These are phyloP conservation scores for Paraplagusia blochii DNA, from an alignment of 2,113 vertebrate genomes.

Conservation along the genomic window DNA sequence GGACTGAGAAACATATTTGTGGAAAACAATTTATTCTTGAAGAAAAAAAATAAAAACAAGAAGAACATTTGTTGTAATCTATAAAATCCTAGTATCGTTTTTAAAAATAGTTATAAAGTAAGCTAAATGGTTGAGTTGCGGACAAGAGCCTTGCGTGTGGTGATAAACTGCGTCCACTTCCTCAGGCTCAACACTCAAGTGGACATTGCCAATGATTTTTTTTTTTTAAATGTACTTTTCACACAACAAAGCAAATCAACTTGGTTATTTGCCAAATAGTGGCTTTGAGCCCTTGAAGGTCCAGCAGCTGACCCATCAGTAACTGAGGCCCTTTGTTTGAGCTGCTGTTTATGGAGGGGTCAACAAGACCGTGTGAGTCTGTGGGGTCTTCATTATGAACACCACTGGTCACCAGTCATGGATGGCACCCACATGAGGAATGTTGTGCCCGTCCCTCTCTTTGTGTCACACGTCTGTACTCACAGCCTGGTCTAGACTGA, in stretches of 20 bases:
- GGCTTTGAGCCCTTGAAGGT: slow-evolving; percentile 22
- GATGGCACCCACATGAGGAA: slow-evolving; percentile 56
- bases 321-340: slow-evolving; percentile 34
- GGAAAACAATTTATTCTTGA: no score
- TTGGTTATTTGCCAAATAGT: slow-evolving; percentile 27
- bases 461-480: slow-evolving; percentile 29
- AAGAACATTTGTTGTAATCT: no score
- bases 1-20: no score
- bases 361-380: slow-evolving; percentile 34
- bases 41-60: no score
- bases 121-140: no score
- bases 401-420: slow-evolving; percentile 10
- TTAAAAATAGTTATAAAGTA: no score
- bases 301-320: slow-evolving; percentile 27
- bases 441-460: slow-evolving; percentile 39
- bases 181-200: neutral
- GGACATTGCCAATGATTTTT: slow-evolving; percentile 7
- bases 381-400: slow-evolving; percentile 38
- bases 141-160: no score
- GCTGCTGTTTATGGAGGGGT: slow-evolving; percentile 36
- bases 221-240: slow-evolving; percentile 29
- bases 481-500: slow-evolving; percentile 26
- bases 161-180: neutral
- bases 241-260: slow-evolving; percentile 24
- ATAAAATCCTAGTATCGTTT: no score